Base-by-base conservation (phyloP, 92 coral and sea anemone genomes). In the Ricordea florida region DNA sequence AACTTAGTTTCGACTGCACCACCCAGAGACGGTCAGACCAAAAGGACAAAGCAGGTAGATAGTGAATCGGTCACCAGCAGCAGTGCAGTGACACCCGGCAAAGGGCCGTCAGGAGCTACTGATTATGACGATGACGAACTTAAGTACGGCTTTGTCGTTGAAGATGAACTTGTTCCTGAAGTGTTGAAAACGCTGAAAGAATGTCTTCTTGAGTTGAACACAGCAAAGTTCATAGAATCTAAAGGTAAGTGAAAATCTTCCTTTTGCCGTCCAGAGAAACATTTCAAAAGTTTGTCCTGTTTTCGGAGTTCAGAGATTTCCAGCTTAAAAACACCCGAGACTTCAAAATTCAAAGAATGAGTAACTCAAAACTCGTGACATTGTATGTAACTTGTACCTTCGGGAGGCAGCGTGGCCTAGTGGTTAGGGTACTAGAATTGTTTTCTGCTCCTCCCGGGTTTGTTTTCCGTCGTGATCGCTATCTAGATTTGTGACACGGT, bases 121-220 rank as follows among this genome's bases (percentile, higher is more conserved):
- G 49, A 24, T 4, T 10, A 36, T n/a, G 80, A 59, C 44, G 73
- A 67, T 28, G 72, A 80, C 44, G 89, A 86, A 31, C 73, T 90
- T 1, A 85, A 48, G 44, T 66, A 73, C 30, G 97, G 91, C 31
- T 91, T 91, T 59, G 84, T 91, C 52, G 70, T 81, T 13, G 77
- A 67, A 47, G 92, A 91, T 41, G 75, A 70, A 34, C 64, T 72
- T 28, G 83, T 89, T 17, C 72, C 83, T 6, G 85, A 79, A 43
- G 65, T 82, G 28, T 49, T 91, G 40, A 91, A 74, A 59, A 77
- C 84, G 0, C 36, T 91, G 15, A 91, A 91, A 62, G 93, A 91
- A 2, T 74, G 92, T 66, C 33, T 91, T 41, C 62, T 83, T 72
- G 90, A 68, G 9, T 21, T 91, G 25, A 91, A 83, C 24, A 74